Base-by-base conservation (phyloP, 2,113 vertebrate genomes). In the Edolisoma coerulescens region DNA sequence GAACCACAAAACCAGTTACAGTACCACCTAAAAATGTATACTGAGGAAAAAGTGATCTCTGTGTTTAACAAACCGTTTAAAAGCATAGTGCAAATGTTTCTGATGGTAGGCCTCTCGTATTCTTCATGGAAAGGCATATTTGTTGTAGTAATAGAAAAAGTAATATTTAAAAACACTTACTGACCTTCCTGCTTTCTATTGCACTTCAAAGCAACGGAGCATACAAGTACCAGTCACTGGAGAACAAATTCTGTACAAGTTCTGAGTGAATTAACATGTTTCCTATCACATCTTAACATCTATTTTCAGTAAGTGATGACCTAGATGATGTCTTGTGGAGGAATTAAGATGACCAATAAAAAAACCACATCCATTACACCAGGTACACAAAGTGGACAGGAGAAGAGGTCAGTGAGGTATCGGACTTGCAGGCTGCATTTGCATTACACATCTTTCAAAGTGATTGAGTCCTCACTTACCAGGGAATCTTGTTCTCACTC, bases 331-430 rank as follows among this genome's bases (percentile, higher is more conserved):
- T 45, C 64, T 76, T 53, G 70, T 3, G 37, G 61, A 90, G 61
- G 54, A 93, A 84, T 57, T 75, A 60, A 75, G 76, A 35, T 57
- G 88, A 73, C 32, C 61, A 90, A 87, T 75, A 88, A 52, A 92
- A 59, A 88, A 60, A 7, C 3, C 67, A 92, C 80, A 65, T 65
- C 60, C 37, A 37, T 60, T 68, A 82, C 0, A 6, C 20, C 53
- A 89, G 53, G 32, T 84, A 84, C 76, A 84, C 32, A 42, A 78
- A 75, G 57, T 24, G 37, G 80, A 81, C 82, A 87, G 83, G 68
- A 71, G 79, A 77, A 96, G 86, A 95, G 92, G 93, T 85, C 92
- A 61, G 13, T 89, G 95, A 96, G 96, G 96, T 96, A 96, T 96
- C 10, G 9, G 92, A 75, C 88, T 92, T 82, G 49, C 47, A 80